Evolutionary conservation across 1,140 invertebrate genomes (phyloP).

Genomic region (Nasonia vitripennis): DNA sequence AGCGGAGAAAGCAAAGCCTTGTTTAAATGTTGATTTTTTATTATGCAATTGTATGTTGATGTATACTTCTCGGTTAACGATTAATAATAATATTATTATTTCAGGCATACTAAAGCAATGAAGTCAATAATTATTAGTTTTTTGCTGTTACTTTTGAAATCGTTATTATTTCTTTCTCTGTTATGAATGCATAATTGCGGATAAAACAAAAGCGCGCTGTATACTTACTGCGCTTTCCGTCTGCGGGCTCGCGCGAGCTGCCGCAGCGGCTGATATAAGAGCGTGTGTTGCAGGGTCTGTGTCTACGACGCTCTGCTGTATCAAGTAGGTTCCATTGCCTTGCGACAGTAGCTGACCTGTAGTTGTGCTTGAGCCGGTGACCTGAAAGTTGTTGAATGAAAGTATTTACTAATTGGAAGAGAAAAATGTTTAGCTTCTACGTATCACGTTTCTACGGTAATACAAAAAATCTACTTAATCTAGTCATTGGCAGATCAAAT

Average conservation of each 20-base stretch:
- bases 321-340: slow-evolving; percentile 78
- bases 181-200: not conserved
- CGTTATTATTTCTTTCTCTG: not conserved
- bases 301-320: slow-evolving; percentile 81
- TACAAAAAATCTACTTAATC: not conserved
- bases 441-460: not conserved
- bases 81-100: slow-evolving; percentile 2
- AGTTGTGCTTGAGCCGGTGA: slow-evolving; percentile 74
- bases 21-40: slow-evolving; percentile 9
- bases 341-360: slow-evolving; percentile 76
- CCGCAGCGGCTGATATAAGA: slow-evolving; percentile 77
- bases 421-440: slow-evolving; percentile 51
- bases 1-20: slow-evolving; percentile 38
- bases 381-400: slow-evolving; percentile 41
- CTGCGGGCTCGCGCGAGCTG: slow-evolving; percentile 83
- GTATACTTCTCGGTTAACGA: not conserved
- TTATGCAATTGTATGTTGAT: slow-evolving; percentile 3
- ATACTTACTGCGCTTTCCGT: slow-evolving; percentile 79
- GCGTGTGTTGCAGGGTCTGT: slow-evolving; percentile 76
- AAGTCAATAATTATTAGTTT: slow-evolving; percentile 5
- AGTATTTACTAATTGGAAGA: slow-evolving; percentile 54
- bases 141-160: not conserved
- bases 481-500: no score
- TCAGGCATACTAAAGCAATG: slow-evolving; percentile 1
- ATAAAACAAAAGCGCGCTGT: not conserved